These are phyloP conservation scores for Nymphalis c-album DNA, from an alignment of 2,888 invertebrate genomes.

Conservation along the genomic window DNA sequence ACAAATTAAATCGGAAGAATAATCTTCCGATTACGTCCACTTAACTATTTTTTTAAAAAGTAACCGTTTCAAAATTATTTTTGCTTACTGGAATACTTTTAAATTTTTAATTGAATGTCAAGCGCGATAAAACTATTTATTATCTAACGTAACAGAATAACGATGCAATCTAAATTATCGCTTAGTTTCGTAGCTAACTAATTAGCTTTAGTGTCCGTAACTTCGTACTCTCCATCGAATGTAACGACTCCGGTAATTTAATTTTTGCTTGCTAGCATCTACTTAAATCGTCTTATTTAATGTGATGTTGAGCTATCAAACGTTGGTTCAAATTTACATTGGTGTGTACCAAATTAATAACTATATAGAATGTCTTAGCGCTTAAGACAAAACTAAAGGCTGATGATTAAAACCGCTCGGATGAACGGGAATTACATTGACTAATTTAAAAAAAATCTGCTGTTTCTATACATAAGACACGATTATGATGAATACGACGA, in stretches of 20 bases:
- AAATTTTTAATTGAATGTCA: slow-evolving; percentile 17
- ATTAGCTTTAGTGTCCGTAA: slow-evolving; percentile 67
- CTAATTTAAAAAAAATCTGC: too few species aligned
- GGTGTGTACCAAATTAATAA: background rate
- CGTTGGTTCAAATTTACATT: slow-evolving; percentile 7
- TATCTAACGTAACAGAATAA: slow-evolving; percentile 42
- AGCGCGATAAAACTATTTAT: slow-evolving; percentile 40
- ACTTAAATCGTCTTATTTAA: slow-evolving; percentile 41
- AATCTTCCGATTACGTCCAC: too few species aligned
- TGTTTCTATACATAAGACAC: too few species aligned
- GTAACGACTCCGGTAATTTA: slow-evolving; percentile 63
- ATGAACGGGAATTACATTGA: too few species aligned
- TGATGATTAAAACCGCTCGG: too few species aligned
- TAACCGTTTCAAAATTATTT: background rate
- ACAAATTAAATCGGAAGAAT: too few species aligned
- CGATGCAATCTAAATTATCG: slow-evolving; percentile 63
- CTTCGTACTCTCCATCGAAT: slow-evolving; percentile 46
- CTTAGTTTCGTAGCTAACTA: slow-evolving; percentile 67
- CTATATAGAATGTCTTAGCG: too few species aligned
- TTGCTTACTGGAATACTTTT: background rate
- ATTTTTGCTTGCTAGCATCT: slow-evolving; percentile 54
- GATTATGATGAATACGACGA: too few species aligned
- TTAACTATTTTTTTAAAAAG: background rate
- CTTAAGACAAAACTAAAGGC: too few species aligned
- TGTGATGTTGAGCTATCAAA: slow-evolving; percentile 41